Evolutionary conservation across 1,140 invertebrate genomes (phyloP).

Genomic region (Chionoecetes opilio): DNA sequence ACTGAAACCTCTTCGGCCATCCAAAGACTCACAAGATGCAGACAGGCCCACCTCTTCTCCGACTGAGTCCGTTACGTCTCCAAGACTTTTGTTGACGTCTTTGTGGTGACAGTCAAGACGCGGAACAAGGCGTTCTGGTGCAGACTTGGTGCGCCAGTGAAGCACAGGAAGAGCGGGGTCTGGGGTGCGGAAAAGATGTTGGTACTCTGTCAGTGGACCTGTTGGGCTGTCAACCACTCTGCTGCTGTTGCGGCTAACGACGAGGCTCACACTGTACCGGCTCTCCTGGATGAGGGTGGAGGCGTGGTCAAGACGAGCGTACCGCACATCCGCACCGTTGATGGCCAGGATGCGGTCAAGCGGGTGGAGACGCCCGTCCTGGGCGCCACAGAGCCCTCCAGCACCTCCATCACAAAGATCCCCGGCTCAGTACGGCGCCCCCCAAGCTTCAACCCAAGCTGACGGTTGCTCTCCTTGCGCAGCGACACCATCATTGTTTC

Average conservation of each 20-base stretch:
- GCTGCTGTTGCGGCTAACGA: constrained; percentile 83
- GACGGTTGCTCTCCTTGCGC: constrained; percentile 83
- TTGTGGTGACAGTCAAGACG: constrained; percentile 70
- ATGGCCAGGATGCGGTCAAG: constrained; percentile 87
- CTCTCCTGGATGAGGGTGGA: constrained; percentile 85
- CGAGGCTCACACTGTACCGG: constrained; percentile 83
- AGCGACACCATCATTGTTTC: constrained; percentile 83
- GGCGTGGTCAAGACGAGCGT: constrained; percentile 84
- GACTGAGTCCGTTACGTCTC: constrained; percentile 72
- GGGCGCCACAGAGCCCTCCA: constrained; percentile 85
- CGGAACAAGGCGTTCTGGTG: constrained; percentile 81
- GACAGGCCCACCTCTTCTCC: constrained; percentile 63
- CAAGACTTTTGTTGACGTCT: constrained; percentile 76
- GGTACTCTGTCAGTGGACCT: constrained; percentile 64
- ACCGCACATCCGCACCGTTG: constrained; percentile 84
- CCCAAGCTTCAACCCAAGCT: constrained; percentile 85
- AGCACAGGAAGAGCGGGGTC: constrained; percentile 80
- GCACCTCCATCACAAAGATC: constrained; percentile 85
- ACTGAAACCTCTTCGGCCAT: constrained; percentile 67
- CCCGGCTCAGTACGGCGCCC: constrained; percentile 84
- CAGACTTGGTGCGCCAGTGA: constrained; percentile 82
- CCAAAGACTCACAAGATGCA: constrained; percentile 80
- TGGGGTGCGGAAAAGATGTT: constrained; percentile 78
- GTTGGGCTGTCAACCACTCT: constrained; percentile 49
- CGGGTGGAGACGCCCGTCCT: constrained; percentile 86